These are phyloP conservation scores for Telenomus remus DNA, from an alignment of 1,140 invertebrate species.

Conservation along the genomic window DNA sequence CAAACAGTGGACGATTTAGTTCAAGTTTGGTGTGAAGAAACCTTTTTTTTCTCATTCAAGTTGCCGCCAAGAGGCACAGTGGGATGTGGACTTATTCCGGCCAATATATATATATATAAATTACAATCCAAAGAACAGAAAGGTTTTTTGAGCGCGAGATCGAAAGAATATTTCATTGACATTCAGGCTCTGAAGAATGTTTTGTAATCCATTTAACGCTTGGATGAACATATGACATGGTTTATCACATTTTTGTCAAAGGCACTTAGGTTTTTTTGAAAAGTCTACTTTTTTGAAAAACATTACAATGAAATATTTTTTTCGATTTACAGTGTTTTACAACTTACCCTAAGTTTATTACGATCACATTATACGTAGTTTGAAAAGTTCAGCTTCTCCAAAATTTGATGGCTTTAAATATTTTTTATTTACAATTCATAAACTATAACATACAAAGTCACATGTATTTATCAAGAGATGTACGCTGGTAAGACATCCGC, in stretches of 20 bases:
- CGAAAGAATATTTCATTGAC: slow-evolving; percentile 39
- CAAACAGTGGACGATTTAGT: slow-evolving; percentile 20
- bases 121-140: slow-evolving; percentile 15
- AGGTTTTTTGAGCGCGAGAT: slow-evolving; percentile 14
- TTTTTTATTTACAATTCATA: slow-evolving; percentile 21
- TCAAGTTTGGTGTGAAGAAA: slow-evolving; percentile 19
- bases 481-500: slow-evolving; percentile 6
- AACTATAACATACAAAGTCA: slow-evolving; percentile 4
- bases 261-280: not conserved
- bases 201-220: slow-evolving; percentile 25
- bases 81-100: slow-evolving; percentile 17
- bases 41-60: slow-evolving; percentile 11
- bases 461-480: slow-evolving; percentile 15
- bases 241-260: slow-evolving; percentile 21
- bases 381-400: slow-evolving; percentile 6
- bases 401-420: slow-evolving; percentile 34
- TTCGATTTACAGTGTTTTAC: not conserved
- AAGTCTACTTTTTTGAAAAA: not conserved
- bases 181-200: slow-evolving; percentile 14
- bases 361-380: slow-evolving; percentile 32
- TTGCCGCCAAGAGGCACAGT: slow-evolving; percentile 21
- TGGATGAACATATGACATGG: slow-evolving; percentile 9
- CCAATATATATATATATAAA: slow-evolving; percentile 37
- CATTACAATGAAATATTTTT: slow-evolving; percentile 29
- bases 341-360: not conserved